Evolutionary conservation across 2,113 vertebrate species (phyloP), one percentile per base, ranked within the genome.

Genomic region (Pao palembangensis): DNA sequence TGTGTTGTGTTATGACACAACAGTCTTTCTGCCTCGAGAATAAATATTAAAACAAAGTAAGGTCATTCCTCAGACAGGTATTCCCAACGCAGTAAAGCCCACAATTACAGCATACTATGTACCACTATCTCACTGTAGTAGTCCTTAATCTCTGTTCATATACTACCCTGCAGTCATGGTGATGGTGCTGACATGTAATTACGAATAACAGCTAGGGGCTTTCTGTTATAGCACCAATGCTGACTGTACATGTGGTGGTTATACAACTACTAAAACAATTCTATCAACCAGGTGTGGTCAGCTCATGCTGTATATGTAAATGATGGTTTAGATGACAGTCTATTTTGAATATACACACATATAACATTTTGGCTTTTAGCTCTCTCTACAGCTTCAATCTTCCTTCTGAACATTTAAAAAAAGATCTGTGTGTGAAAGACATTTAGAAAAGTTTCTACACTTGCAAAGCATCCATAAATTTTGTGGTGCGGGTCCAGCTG

Each of bases 1-100:
- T 80, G 77, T 75, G 84, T 61, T 71, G 23, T 66, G 84, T 61
- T 71, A 20, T 66, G 67, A 82, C 57, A 80, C 69, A 61, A 64
- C 15, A 31, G 64, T 38, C 1, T 8, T 13, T 25, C 20, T 64
- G 48, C 28, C 25, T 49, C 49, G 51, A 31, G 14, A 71, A 51
- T 61, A 16, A 64, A 70, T 73, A 65, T 51, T 8, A 50, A 55
- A 48, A 48, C 41, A 14, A 43, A 4, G 14, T 43, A 2, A 43
- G 3, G 14, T 43, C 10, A 43, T 43, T 43, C 14, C 41, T 43
- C 14, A 43, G 41, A 43, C 12, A 43, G 14, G 25, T 28, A 16
- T 44, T 17, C 43, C 43, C 43, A 44, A 17, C 25, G 25, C 25
- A 28, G 25, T 28, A 28, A n/a, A n/a, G n/a, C n/a, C n/a, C n/a